These are phyloP conservation scores for Stenurella melanura DNA, from an alignment of 2,888 invertebrate genomes.

Conservation along the genomic window DNA sequence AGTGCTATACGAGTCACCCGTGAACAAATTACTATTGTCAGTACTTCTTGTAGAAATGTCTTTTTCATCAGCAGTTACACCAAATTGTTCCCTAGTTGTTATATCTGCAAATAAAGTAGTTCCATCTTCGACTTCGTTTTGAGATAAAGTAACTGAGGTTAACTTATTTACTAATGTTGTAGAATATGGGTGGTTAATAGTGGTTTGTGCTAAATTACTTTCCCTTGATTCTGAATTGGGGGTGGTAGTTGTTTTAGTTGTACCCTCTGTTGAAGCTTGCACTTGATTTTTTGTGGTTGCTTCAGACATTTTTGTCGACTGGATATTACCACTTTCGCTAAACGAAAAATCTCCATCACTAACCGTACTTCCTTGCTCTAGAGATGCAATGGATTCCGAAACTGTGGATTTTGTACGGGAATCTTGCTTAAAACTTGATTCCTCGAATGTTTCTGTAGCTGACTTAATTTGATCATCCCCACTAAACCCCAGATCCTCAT, in stretches of 20 bases:
- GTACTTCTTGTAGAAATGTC: background rate
- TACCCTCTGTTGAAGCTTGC: background rate
- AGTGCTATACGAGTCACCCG: background rate
- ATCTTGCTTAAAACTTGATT: background rate
- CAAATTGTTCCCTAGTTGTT: background rate
- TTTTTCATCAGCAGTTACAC: background rate
- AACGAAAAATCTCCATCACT: too few relatives aligned
- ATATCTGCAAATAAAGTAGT: too few relatives aligned
- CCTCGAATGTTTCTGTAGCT: background rate
- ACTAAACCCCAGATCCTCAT: background rate
- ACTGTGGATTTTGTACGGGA: too few relatives aligned
- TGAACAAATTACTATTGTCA: background rate
- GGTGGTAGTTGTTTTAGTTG: background rate
- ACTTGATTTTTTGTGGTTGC: background rate
- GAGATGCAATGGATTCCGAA: background rate
- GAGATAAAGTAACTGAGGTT: background rate
- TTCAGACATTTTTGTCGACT: background rate
- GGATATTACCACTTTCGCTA: background rate
- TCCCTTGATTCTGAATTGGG: too few relatives aligned
- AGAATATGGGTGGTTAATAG: background rate
- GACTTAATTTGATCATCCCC: background rate
- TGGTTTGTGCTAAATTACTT: too few relatives aligned
- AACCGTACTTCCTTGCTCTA: background rate
- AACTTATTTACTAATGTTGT: background rate
- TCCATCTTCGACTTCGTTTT: background rate